These are phyloP conservation scores for Carcharodon carcharias DNA, from an alignment of 2,797 vertebrate species.

Conservation along the genomic window DNA sequence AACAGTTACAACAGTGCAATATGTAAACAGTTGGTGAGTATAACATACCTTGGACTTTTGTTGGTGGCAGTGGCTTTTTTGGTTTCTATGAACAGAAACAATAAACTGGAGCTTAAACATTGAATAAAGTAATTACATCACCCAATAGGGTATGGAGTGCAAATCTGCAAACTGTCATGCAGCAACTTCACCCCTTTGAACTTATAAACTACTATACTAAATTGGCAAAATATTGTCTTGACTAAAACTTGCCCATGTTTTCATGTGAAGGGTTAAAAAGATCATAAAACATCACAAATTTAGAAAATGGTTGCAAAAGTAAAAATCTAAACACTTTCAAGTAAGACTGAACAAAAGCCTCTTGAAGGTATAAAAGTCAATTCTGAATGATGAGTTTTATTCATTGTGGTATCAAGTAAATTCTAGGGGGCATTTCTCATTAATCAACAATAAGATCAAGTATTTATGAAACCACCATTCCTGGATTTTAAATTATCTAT, in stretches of 20 bases:
- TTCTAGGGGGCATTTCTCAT: not conserved
- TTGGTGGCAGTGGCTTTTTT: conserved; percentile 83
- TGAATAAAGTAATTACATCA: not conserved
- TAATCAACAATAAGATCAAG: not conserved
- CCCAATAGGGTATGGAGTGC: not conserved
- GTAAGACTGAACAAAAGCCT: not conserved
- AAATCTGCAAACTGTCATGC: not conserved
- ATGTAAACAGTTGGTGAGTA: not conserved
- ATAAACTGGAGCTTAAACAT: not conserved
- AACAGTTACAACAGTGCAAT: not conserved
- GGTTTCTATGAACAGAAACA: conserved; percentile 68
- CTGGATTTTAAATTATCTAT: not conserved
- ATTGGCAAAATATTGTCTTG: too few species aligned
- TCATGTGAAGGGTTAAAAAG: not conserved
- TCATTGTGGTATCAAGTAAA: not conserved
- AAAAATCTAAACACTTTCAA: not conserved
- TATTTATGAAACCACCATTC: not conserved
- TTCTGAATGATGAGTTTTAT: not conserved
- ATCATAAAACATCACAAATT: not conserved
- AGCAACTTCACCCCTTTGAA: not conserved
- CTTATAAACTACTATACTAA: not conserved
- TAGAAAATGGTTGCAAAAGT: not conserved
- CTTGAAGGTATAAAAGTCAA: not conserved
- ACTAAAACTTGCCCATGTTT: not conserved
- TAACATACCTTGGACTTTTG: conserved; percentile 70